Evolutionary conservation across 23 tunicate species (phyloP).

Genomic region (Trididemnum nubilum): DNA sequence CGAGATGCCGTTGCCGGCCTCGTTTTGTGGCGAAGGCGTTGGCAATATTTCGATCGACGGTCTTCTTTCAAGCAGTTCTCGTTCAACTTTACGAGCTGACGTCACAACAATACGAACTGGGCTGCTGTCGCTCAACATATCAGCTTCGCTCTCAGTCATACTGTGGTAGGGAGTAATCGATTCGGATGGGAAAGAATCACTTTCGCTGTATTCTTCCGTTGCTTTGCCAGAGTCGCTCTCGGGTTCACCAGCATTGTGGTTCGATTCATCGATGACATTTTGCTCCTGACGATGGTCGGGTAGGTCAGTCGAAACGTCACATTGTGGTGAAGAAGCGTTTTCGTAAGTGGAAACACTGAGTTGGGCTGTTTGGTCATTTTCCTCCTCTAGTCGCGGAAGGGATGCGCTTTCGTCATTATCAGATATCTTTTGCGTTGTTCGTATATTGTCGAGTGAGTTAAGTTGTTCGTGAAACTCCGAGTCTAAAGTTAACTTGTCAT

Average conservation of each 20-base stretch:
- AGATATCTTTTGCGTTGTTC: not conserved
- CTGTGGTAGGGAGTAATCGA: not conserved
- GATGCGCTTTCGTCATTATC: too few species aligned
- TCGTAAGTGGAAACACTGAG: too few species aligned
- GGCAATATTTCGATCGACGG: not conserved
- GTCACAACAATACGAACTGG: conserved; percentile 49
- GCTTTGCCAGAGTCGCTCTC: conserved; percentile 31
- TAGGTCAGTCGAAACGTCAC: not conserved
- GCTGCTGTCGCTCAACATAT: conserved; percentile 3
- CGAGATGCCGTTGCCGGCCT: too few species aligned
- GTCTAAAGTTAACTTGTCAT: too few species aligned
- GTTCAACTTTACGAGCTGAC: conserved; percentile 47
- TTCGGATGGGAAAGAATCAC: not conserved
- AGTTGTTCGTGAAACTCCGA: not conserved
- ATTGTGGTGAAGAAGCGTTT: not conserved
- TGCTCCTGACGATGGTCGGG: not conserved
- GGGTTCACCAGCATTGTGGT: not conserved
- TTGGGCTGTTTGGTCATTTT: not conserved
- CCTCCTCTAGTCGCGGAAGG: not conserved
- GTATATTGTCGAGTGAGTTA: not conserved
- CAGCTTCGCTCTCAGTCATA: conserved; percentile 41
- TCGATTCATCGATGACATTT: not conserved
- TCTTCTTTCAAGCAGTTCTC: conserved; percentile 11
- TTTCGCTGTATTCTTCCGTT: conserved; percentile 10
- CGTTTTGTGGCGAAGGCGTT: too few species aligned